Base-by-base conservation (phyloP, 2,113 vertebrate species). In the Fulmarus glacialis region DNA sequence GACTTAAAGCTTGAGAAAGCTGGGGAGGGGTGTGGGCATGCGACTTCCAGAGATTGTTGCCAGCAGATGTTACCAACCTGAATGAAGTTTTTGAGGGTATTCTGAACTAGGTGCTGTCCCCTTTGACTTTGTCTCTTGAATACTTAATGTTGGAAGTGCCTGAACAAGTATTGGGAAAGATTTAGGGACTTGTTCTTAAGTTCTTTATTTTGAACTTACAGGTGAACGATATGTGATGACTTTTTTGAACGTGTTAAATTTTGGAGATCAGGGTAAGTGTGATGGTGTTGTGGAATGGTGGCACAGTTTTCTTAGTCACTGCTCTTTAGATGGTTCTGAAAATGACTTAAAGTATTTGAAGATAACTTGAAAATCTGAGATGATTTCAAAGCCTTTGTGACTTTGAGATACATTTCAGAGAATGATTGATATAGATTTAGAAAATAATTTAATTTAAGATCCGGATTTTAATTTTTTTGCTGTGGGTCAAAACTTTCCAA, bases 181-280 rank as follows among this genome's bases (percentile, higher is more conserved):
- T 70, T 40, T 59, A 67, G 34, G 85, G 68, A 59, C 58, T 97
- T 77, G 66, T 90, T 90, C 45, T 84, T 21, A 80, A 66, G 19
- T 40, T 87, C 15, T 96, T 89, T 97, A 2, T 96, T 96, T 97
- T 98, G 27, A 67, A n/a, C 74, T 97, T 97, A 11, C 82, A 99
- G 99, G 99, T 6, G 99, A 99, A 95, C 98, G 99, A 60, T 99
- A 99, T 8, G 98, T 99, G 97, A 99, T 99, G 99, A 99, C 99
- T 43, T 99, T 99, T 97, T 95, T 99, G 89, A 99, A 99, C 1
- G 99, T 99, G 34, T 98, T 99, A 83, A 99, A 99, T 98, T 99
- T 99, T 96, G 99, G 99, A 62, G 99, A 99, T 94, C 99, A 99
- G 96, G 99, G 99, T 99, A 98, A 98, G 98, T 96, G 66, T 87